phyloP scores from a whole-genome alignment of 64 coral and sea anemone species.

The Stichodactyla helianthus region DNA sequence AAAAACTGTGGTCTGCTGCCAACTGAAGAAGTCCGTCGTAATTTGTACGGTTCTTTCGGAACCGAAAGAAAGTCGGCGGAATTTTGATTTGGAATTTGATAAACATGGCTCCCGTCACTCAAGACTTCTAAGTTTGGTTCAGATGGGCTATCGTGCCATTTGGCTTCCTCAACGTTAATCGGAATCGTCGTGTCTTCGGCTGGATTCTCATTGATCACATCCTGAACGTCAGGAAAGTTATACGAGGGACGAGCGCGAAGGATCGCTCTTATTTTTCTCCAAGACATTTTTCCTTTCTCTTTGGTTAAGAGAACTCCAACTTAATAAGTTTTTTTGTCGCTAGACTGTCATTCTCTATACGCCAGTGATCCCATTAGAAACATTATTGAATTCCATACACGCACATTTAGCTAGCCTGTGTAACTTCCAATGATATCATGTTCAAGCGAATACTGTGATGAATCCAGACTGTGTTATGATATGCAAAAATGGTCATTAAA shows the following conservation, averaged over 20 bases:
- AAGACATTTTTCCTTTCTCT: not conserved
- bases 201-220: not conserved
- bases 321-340: not conserved
- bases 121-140: not conserved
- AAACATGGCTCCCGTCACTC: not conserved
- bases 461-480: not conserved
- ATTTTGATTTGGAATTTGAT: not conserved
- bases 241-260: not conserved
- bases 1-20: not conserved
- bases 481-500: not conserved
- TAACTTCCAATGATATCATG: not conserved
- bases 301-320: not conserved
- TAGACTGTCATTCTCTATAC: not conserved
- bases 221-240: not conserved
- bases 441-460: not conserved
- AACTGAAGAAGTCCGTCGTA: not conserved
- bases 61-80: not conserved
- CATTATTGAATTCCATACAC: not conserved
- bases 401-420: not conserved
- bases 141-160: not conserved
- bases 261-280: not conserved
- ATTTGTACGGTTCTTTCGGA: not conserved
- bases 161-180: slow-evolving; percentile 3
- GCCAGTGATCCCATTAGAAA: not conserved
- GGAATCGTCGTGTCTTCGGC: not conserved